Evolutionary conservation across 2,797 vertebrate species (phyloP).

Genomic region (Parauchenoglanis punctatus): DNA sequence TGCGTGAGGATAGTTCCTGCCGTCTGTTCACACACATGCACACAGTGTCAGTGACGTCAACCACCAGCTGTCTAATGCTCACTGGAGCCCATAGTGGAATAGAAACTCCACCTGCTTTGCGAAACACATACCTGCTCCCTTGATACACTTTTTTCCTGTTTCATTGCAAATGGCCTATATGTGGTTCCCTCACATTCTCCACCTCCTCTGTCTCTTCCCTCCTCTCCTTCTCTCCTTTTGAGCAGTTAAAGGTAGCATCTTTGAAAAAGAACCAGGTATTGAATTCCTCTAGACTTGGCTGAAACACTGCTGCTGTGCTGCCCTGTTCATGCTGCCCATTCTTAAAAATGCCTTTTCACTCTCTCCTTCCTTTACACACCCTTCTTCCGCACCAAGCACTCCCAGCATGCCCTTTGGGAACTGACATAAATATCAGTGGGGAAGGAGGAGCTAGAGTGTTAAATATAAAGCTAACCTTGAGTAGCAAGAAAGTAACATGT

Average conservation of each 20-base stretch:
- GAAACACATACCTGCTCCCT: slow-evolving; percentile 47
- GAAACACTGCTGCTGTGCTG: slow-evolving; percentile 51
- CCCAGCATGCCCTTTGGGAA: slow-evolving; percentile 73
- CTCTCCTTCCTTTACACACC: neutral
- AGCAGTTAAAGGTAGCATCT: slow-evolving; percentile 84
- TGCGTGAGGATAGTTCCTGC: slow-evolving; percentile 5
- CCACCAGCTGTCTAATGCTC: slow-evolving; percentile 58
- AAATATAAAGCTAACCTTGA: slow-evolving; percentile 4
- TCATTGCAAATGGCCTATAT: slow-evolving; percentile 49
- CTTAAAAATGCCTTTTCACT: slow-evolving; percentile 22
- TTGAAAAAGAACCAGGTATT: slow-evolving; percentile 89
- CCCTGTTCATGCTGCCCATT: slow-evolving; percentile 54
- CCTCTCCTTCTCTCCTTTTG: slow-evolving; percentile 57
- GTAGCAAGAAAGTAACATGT: neutral
- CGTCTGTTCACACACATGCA: slow-evolving; percentile 44
- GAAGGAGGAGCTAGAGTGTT: slow-evolving; percentile 45
- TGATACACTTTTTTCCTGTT: slow-evolving; percentile 49
- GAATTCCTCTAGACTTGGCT: slow-evolving; percentile 63
- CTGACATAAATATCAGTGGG: slow-evolving; percentile 31
- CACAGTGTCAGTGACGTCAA: slow-evolving; percentile 47
- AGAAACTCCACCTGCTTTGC: slow-evolving; percentile 54
- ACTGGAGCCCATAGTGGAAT: slow-evolving; percentile 50
- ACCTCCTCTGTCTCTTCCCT: slow-evolving; percentile 50
- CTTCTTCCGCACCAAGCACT: slow-evolving; percentile 34
- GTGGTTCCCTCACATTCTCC: slow-evolving; percentile 50